These are phyloP conservation scores for Stenodema calcarata DNA, from an alignment of 2,888 invertebrate genomes.

Conservation along the genomic window DNA sequence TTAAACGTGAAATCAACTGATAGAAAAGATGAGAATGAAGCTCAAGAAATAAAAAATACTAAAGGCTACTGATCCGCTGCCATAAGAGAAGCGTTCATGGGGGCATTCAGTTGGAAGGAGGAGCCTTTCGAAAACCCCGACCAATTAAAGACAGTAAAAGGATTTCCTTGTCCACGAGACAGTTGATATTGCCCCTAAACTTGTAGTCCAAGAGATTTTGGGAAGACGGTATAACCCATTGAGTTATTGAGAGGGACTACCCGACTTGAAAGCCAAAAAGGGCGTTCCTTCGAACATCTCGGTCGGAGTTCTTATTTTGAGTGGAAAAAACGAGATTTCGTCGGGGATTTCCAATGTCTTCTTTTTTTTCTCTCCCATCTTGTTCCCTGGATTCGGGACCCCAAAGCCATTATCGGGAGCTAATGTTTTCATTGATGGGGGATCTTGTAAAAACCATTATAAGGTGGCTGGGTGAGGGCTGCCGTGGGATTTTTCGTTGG, in stretches of 20 bases:
- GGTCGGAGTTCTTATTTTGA: not conserved
- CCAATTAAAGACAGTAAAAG: slow-evolving; percentile 48
- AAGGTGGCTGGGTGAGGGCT: slow-evolving; percentile 1
- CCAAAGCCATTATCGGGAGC: slow-evolving; percentile 9
- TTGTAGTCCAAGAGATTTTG: slow-evolving; percentile 3
- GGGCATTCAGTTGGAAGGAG: slow-evolving; percentile 38
- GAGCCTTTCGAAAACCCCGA: slow-evolving; percentile 39
- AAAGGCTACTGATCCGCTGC: slow-evolving; percentile 31
- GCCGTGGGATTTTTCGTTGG: slow-evolving; percentile 4
- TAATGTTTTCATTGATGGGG: slow-evolving; percentile 40
- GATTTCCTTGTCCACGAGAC: slow-evolving; percentile 43
- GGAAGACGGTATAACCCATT: slow-evolving; percentile 18
- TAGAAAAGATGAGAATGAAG: not conserved
- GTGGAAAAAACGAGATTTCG: not conserved
- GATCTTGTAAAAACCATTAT: slow-evolving; percentile 28
- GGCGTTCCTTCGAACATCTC: slow-evolving; percentile 18
- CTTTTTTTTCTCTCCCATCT: slow-evolving; percentile 1
- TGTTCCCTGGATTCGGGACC: not conserved
- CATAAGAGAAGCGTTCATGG: slow-evolving; percentile 24
- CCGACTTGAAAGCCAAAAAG: slow-evolving; percentile 10
- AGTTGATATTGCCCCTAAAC: slow-evolving; percentile 41
- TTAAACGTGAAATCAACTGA: not conserved
- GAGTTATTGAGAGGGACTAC: slow-evolving; percentile 38
- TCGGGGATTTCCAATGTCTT: not conserved
- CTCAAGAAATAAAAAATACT: not conserved